Conservation (phyloP, 2,797 vertebrate genomes). For the Fratercula arctica region DNA sequence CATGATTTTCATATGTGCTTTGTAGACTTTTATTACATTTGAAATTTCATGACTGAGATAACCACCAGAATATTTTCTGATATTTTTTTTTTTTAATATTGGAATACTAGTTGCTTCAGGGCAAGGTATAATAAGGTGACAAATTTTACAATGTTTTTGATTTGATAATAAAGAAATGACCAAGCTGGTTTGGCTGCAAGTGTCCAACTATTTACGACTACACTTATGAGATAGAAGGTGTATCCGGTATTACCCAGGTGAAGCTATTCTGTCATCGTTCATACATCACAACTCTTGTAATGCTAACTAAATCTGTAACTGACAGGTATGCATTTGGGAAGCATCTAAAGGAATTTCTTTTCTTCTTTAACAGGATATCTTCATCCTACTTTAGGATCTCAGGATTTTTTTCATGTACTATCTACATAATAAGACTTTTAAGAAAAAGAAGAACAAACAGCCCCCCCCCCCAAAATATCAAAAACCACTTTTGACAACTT, state of each 20-base stretch:
- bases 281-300: not conserved
- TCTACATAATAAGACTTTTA: not conserved
- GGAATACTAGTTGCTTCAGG: conserved; percentile 46
- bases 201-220: not conserved
- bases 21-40: conserved; percentile 51
- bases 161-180: conserved; percentile 23
- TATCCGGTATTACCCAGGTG: not conserved
- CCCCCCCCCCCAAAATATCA: too few species aligned
- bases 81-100: conserved; percentile 30
- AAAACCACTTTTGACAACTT: not conserved
- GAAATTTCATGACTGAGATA: conserved; percentile 49
- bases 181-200: not conserved
- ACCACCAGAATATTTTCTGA: not conserved
- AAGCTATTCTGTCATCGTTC: not conserved
- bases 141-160: conserved; percentile 69
- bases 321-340: not conserved
- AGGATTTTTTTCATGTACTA: not conserved
- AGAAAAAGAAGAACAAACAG: not conserved
- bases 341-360: not conserved
- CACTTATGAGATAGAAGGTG: not conserved
- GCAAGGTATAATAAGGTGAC: conserved; percentile 78
- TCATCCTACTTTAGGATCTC: not conserved
- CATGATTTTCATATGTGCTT: conserved; percentile 54
- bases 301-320: not conserved
- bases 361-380: not conserved